These are phyloP conservation scores for Acrobeloides nanus DNA, from an alignment of 2,888 invertebrate genomes.

Conservation along the genomic window DNA sequence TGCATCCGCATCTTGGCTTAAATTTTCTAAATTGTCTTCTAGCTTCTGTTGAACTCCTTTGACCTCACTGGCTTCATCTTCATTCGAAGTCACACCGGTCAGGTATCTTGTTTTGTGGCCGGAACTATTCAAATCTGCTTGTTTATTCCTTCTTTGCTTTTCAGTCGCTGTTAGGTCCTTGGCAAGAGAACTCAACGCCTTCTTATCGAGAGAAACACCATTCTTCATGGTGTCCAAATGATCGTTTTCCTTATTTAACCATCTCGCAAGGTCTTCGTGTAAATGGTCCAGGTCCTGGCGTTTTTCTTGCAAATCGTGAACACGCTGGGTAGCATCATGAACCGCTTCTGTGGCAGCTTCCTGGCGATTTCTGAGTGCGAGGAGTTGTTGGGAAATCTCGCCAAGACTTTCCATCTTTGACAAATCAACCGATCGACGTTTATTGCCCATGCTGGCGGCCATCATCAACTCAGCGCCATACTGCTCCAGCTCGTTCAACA, in stretches of 20 bases:
- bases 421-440: constrained; percentile 12
- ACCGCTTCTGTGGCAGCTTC: constrained; percentile 6
- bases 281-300: constrained; percentile 4
- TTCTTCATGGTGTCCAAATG: constrained; percentile 62
- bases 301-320: constrained; percentile 8
- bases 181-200: background rate
- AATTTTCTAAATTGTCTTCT: background rate
- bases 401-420: background rate
- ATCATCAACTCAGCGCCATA: constrained; percentile 9
- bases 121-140: background rate
- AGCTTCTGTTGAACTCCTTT: constrained; percentile 2
- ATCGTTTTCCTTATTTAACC: constrained; percentile 85
- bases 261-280: constrained; percentile 72
- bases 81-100: background rate
- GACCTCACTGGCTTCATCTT: constrained; percentile 2
- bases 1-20: constrained; percentile 7
- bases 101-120: constrained; percentile 1
- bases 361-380: constrained; percentile 4
- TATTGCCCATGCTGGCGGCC: background rate
- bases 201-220: constrained; percentile 6
- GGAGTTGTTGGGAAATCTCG: constrained; percentile 2
- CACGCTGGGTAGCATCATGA: background rate
- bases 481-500: constrained; percentile 12
- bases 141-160: background rate
- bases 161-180: background rate